Evolutionary conservation across 2,888 invertebrate species (phyloP).

Genomic region (Drosophila austrosaltans): DNA sequence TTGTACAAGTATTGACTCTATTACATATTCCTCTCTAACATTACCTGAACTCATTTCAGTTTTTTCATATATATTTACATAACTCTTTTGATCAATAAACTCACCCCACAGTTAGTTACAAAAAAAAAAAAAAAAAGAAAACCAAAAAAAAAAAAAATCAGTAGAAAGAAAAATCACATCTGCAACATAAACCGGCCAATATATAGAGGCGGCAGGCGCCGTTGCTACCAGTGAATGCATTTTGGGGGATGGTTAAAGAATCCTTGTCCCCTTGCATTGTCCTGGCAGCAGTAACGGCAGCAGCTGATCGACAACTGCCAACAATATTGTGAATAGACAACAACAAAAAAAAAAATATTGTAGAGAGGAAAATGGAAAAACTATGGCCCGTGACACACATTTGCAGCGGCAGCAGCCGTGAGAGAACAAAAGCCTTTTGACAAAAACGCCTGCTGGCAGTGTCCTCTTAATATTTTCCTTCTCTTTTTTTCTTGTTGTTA

Average conservation of each 20-base stretch:
- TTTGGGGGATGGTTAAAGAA: slow-evolving; percentile 29
- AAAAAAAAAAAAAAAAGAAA: slow-evolving; percentile 12
- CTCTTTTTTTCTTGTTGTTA: slow-evolving; percentile 2
- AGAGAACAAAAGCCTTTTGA: slow-evolving; percentile 43
- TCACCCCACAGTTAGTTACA: slow-evolving; percentile 1
- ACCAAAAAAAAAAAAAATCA: slow-evolving; percentile 30
- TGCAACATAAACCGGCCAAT: slow-evolving; percentile 39
- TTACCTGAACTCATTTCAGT: background rate
- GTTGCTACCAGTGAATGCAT: slow-evolving; percentile 10
- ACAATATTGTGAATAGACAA: slow-evolving; percentile 42
- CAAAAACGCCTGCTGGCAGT: slow-evolving; percentile 9
- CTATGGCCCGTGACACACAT: slow-evolving; percentile 75
- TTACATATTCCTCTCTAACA: background rate
- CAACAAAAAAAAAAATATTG: slow-evolving; percentile 19
- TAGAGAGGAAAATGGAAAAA: slow-evolving; percentile 12
- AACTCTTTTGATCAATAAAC: slow-evolving; percentile 33
- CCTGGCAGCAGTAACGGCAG: slow-evolving; percentile 30
- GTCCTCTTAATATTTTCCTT: slow-evolving; percentile 28
- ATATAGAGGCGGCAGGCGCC: slow-evolving; percentile 11
- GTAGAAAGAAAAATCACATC: slow-evolving; percentile 25
- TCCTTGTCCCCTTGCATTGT: slow-evolving; percentile 56
- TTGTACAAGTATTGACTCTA: background rate
- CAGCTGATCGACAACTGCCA: slow-evolving; percentile 66
- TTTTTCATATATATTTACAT: background rate
- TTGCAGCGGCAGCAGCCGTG: slow-evolving; percentile 34